Conservation (phyloP, 2,888 invertebrate genomes). For the Diabrotica balteata region DNA sequence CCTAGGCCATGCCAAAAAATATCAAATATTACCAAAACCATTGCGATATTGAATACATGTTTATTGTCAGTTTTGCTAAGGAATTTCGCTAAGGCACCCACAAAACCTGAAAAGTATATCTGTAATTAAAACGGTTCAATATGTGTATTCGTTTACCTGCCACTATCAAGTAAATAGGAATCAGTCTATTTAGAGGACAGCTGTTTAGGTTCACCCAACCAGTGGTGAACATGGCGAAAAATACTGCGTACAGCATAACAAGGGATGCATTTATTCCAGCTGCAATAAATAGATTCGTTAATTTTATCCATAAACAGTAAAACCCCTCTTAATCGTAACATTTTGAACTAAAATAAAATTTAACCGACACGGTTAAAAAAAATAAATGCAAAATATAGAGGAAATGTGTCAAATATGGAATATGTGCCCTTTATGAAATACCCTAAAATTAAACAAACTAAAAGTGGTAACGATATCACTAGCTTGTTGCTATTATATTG, state of each 20-base stretch:
- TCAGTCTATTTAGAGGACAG: conserved; percentile 52
- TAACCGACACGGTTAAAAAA: too few species aligned
- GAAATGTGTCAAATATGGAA: too few species aligned
- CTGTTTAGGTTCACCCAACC: conserved; percentile 55
- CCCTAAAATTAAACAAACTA: too few species aligned
- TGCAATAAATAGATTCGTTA: conserved; percentile 37
- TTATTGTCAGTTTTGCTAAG: conserved; percentile 45
- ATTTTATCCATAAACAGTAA: not conserved
- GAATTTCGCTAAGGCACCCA: conserved; percentile 48
- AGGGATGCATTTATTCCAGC: conserved; percentile 55
- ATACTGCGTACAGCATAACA: conserved; percentile 52
- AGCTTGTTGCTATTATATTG: too few species aligned
- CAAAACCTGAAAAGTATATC: conserved; percentile 45
- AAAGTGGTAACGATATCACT: too few species aligned
- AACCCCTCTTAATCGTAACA: too few species aligned
- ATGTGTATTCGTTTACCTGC: conserved; percentile 43
- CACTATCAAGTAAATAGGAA: conserved; percentile 56
- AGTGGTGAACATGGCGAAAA: conserved; percentile 52
- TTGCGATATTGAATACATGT: conserved; percentile 43
- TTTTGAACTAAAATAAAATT: too few species aligned
- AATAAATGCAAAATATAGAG: too few species aligned
- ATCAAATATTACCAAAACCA: conserved; percentile 43
- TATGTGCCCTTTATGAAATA: too few species aligned
- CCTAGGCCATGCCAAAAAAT: conserved; percentile 49
- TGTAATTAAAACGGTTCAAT: conserved; percentile 2